Percentiles rank a stretch among this genome's conserved stretches.
phyloP scores from a whole-genome alignment of 2,888 invertebrate species.

The Eupithecia inturbata region DNA sequence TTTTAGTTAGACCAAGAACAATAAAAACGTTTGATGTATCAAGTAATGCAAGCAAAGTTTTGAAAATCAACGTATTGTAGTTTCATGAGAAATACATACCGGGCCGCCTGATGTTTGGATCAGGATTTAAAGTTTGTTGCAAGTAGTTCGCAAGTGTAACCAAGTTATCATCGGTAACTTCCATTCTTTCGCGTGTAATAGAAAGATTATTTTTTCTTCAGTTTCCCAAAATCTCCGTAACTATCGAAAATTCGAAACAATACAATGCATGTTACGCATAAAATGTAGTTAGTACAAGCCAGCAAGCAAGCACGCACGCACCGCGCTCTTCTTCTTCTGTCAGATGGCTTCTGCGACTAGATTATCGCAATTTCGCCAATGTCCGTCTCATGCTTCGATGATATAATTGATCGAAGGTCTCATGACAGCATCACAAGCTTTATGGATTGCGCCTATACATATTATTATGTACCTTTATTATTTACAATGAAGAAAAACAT shows the following conservation, averaged over 20 bases:
- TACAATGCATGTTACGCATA: no score
- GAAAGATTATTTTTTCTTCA: background rate
- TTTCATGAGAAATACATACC: conserved; percentile 82
- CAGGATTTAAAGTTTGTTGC: conserved; percentile 94
- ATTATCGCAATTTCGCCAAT: no score
- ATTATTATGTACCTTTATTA: no score
- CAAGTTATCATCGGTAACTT: conserved; percentile 93
- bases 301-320: no score
- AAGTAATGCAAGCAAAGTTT: background rate
- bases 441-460: no score
- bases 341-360: no score
- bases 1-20: background rate
- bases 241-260: background rate
- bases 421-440: no score
- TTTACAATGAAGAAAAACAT: no score
- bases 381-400: no score
- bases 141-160: conserved; percentile 92
- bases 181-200: conserved; percentile 85
- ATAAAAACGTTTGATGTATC: background rate
- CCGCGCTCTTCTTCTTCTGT: no score
- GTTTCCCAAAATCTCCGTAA: background rate
- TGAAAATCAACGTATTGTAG: background rate
- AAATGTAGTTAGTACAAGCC: no score
- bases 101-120: conserved; percentile 91
- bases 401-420: no score